Evolutionary conservation across 2,888 invertebrate genomes (phyloP).

Genomic region (Slavum lentiscoides): DNA sequence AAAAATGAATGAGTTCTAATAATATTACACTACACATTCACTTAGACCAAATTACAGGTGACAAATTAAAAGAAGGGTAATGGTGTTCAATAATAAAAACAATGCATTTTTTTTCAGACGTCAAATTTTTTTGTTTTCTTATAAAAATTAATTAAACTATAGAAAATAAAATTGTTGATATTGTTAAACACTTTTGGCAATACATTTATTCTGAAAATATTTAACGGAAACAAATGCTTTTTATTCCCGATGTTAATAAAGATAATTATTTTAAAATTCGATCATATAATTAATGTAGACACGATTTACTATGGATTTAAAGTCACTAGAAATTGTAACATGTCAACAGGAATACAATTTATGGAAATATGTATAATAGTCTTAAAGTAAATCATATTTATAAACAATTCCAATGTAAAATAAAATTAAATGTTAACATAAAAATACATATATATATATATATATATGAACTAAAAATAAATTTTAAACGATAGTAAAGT

Average conservation of each 20-base stretch:
- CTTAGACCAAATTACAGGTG: neutral
- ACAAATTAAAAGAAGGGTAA: neutral
- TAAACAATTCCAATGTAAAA: constrained; percentile 26
- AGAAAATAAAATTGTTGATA: neutral
- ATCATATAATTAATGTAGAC: neutral
- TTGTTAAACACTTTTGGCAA: neutral
- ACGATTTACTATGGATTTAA: neutral
- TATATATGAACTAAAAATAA: neutral
- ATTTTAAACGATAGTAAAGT: constrained; percentile 12
- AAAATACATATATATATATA: neutral
- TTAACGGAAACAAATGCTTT: neutral
- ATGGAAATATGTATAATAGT: neutral
- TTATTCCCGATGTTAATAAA: neutral
- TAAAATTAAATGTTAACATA: constrained; percentile 8
- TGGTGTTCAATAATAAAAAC: neutral
- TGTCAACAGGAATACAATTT: neutral
- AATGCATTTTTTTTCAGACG: too few species aligned
- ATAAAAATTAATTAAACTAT: neutral
- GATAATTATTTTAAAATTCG: neutral
- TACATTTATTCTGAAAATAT: neutral
- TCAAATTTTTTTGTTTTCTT: too few species aligned
- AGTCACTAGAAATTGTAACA: neutral
- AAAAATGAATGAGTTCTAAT: neutral
- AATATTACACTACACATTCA: neutral
- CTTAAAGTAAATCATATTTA: constrained; percentile 12